A percentile compares a stretch with the other conserved stretches of the same genome.
These are phyloP conservation scores for Serinus canaria DNA, from an alignment of 2,113 vertebrate genomes.

Conservation along the genomic window DNA sequence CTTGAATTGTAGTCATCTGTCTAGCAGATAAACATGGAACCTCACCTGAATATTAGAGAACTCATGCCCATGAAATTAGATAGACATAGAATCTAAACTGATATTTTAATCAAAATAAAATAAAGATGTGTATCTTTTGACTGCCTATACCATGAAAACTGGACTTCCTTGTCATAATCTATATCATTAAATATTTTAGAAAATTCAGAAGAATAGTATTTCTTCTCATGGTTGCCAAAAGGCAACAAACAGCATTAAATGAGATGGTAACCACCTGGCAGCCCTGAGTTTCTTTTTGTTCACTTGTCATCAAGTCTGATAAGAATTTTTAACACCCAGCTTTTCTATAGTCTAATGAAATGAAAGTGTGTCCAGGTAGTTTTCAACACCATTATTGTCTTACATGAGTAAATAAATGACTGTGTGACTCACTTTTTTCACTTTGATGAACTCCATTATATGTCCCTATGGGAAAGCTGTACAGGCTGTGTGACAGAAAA, in stretches of 20 bases:
- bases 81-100: background rate
- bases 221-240: background rate
- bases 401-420: conserved; percentile 58
- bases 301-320: background rate
- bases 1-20: background rate
- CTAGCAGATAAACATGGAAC: background rate
- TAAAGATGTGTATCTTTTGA: background rate
- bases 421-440: conserved; percentile 13
- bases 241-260: background rate
- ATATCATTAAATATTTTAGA: background rate
- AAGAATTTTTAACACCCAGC: background rate
- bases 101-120: background rate
- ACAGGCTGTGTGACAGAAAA: background rate
- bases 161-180: background rate
- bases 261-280: background rate
- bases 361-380: background rate
- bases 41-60: background rate
- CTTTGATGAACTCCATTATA: conserved; percentile 36
- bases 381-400: conserved; percentile 32
- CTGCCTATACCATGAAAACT: background rate
- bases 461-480: conserved; percentile 35
- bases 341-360: background rate
- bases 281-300: background rate
- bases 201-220: background rate
- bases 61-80: background rate